These are phyloP conservation scores for Cataglyphis hispanica DNA, from an alignment of 1,140 invertebrate genomes.

Conservation along the genomic window DNA sequence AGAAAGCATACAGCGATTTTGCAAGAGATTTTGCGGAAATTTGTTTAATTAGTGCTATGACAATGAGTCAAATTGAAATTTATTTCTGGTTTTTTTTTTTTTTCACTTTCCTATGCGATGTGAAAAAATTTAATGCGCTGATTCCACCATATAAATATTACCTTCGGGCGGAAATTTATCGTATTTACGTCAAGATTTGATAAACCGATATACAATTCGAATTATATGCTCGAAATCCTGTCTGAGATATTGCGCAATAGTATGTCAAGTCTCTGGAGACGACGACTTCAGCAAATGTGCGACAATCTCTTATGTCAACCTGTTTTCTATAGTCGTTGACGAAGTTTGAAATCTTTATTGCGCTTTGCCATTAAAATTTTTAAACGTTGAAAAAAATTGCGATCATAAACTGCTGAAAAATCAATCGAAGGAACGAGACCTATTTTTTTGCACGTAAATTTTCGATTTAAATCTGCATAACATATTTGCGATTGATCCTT, in stretches of 20 bases:
- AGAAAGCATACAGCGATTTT: background rate
- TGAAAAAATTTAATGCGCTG: background rate
- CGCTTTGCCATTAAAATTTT: background rate
- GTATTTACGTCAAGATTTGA: constrained; percentile 10
- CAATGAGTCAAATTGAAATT: too few species aligned
- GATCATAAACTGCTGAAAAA: background rate
- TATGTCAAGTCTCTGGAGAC: background rate
- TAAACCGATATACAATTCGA: background rate
- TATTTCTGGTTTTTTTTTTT: background rate
- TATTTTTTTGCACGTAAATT: background rate
- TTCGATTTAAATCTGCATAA: constrained; percentile 1
- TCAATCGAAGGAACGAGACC: background rate
- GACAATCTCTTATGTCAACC: constrained; percentile 8
- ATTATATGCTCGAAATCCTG: constrained; percentile 17
- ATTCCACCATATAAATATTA: background rate
- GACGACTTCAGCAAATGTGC: background rate
- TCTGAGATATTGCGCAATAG: constrained; percentile 6
- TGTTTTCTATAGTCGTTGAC: constrained; percentile 17
- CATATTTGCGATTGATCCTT: background rate
- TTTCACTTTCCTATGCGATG: background rate
- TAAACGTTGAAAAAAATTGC: background rate
- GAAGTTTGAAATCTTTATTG: background rate
- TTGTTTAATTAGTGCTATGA: background rate
- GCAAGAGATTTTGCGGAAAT: background rate
- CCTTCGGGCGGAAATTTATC: background rate